Conservation (phyloP, 2,888 invertebrate species). For the Melieria omissa region DNA sequence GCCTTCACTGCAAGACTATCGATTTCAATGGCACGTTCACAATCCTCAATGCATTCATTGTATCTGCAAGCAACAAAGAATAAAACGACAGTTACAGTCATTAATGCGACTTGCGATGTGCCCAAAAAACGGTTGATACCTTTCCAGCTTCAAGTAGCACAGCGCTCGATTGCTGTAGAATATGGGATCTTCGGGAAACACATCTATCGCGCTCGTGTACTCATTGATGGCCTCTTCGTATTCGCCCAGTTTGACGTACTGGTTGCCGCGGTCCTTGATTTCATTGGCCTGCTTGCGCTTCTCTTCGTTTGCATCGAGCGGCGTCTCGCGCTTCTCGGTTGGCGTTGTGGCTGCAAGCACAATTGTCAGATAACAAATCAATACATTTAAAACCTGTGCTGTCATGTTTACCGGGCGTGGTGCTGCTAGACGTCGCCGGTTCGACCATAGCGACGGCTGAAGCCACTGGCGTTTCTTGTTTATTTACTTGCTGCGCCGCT, state of each 20-base stretch:
- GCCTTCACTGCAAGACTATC: constrained; percentile 88
- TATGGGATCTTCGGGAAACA: constrained; percentile 81
- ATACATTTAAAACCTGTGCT: not conserved
- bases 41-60: constrained; percentile 72
- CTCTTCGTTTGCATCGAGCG: constrained; percentile 45
- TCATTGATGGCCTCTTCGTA: constrained; percentile 88
- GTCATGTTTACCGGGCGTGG: not conserved
- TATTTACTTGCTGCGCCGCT: not conserved
- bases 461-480: not conserved
- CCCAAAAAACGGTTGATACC: constrained; percentile 67
- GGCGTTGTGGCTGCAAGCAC: constrained; percentile 44
- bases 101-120: not conserved
- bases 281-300: constrained; percentile 56
- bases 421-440: constrained; percentile 6
- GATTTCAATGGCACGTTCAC: constrained; percentile 80
- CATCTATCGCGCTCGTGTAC: constrained; percentile 88
- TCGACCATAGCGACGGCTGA: constrained; percentile 10
- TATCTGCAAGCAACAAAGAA: constrained; percentile 45
- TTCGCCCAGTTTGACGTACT: constrained; percentile 79
- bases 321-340: constrained; percentile 55
- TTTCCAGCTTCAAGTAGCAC: constrained; percentile 83
- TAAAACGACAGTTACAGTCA: too few species aligned
- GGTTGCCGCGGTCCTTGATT: constrained; percentile 77
- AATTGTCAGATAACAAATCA: not conserved
- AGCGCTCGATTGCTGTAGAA: constrained; percentile 90